Percentiles rank a stretch among this genome's conserved stretches.
phyloP scores from a whole-genome alignment of 2,888 invertebrate genomes.

The Microctonus hyperodae region DNA sequence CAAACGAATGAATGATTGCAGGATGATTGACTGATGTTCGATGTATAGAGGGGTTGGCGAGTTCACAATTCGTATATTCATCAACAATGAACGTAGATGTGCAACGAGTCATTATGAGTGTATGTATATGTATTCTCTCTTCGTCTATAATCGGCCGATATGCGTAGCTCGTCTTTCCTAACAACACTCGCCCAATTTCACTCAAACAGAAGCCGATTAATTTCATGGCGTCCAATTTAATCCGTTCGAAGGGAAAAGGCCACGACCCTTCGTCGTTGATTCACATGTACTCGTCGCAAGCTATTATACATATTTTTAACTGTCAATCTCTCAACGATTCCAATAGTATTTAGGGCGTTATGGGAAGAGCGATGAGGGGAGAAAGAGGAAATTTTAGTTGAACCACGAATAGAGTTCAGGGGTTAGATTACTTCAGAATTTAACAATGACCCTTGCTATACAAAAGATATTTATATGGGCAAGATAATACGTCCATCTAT shows the following conservation, averaged over 20 bases:
- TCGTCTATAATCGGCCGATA: constrained; percentile 36
- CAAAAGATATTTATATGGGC: constrained; percentile 46
- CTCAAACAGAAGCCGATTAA: constrained; percentile 62
- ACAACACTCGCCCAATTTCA: constrained; percentile 58
- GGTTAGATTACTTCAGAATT: constrained; percentile 50
- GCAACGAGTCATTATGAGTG: constrained; percentile 10
- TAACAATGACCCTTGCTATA: constrained; percentile 52
- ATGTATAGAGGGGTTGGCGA: constrained; percentile 1
- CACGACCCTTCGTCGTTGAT: background rate
- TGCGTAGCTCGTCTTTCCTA: constrained; percentile 56
- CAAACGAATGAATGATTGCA: constrained; percentile 14
- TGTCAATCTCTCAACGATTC: constrained; percentile 58
- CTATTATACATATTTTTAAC: constrained; percentile 63
- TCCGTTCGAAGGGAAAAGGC: constrained; percentile 41
- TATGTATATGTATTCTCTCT: background rate
- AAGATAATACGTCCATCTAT: background rate
- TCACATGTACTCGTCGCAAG: constrained; percentile 36
- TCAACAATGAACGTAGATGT: constrained; percentile 4
- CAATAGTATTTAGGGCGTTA: background rate
- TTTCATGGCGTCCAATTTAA: constrained; percentile 62
- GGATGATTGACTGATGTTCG: constrained; percentile 20
- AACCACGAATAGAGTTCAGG: constrained; percentile 30
- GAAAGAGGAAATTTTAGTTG: constrained; percentile 45
- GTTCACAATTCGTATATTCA: background rate
- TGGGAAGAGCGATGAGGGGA: constrained; percentile 37